phyloP scores from a whole-genome alignment of 2,797 vertebrate genomes.

The Gallinago stenura region DNA sequence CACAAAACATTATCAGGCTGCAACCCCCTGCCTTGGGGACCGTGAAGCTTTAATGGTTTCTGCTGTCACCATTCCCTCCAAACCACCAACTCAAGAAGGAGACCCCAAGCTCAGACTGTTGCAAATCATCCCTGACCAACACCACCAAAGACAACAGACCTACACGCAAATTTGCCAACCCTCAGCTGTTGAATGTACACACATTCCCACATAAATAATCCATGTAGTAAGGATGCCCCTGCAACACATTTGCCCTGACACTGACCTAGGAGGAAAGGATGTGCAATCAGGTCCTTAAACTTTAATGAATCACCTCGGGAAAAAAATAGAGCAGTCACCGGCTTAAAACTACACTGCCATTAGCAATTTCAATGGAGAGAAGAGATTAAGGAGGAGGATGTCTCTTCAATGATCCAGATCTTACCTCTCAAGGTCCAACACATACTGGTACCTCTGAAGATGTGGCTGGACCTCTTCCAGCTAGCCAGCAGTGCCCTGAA shows the following conservation, averaged over 20 bases:
- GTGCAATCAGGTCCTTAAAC: conserved; percentile 2
- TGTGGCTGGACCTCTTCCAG: not conserved
- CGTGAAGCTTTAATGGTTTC: not conserved
- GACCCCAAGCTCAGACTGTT: not conserved
- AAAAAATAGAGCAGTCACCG: not conserved
- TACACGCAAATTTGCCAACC: not conserved
- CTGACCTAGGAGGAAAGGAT: not conserved
- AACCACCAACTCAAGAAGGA: not conserved
- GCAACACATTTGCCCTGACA: not conserved
- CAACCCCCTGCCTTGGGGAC: not conserved
- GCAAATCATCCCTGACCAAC: not conserved
- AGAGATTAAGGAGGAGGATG: not conserved
- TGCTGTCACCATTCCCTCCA: not conserved
- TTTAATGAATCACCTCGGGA: not conserved
- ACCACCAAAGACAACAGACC: rapidly evolving
- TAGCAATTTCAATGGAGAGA: not conserved
- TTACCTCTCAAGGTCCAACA: not conserved
- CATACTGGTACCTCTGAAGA: not conserved
- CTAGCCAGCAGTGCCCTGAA: not conserved
- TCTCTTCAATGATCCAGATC: not conserved
- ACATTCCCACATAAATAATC: conserved; percentile 31
- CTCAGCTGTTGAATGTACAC: not conserved
- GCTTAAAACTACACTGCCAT: not conserved
- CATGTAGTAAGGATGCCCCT: not conserved
- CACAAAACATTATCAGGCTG: not conserved